Evolutionary conservation across 2,888 invertebrate genomes (phyloP), one percentile per base, ranked within the genome.

Genomic region (Nemapogon koenigi): DNA sequence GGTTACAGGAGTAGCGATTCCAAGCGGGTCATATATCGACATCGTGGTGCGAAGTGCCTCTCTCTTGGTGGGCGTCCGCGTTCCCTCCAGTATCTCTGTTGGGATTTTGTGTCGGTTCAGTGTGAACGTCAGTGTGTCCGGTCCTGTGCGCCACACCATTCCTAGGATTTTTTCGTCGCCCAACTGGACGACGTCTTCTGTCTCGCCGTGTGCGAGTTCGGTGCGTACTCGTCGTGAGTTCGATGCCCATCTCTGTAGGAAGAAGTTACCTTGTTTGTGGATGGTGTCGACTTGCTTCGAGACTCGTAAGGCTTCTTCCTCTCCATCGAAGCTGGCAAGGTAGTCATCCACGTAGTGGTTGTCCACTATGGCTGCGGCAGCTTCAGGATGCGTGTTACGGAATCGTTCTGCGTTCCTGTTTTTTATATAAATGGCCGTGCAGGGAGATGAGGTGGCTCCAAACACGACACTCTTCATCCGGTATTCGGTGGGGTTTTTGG

Each of bases 1-100:
- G 4, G 41, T 37, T 3, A 39, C 17, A 1, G 43, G 38, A 19
- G 37, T 31, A 7, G 37, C 40, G 4, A 33, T 25, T 10, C 41
- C 40, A 11, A 39, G 52, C 6, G 22, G 52, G 37, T 52, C 51
- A 37, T 47, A 55, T 2, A 53, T 28, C 1, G 52, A 50, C 54
- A 54, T 52, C 1, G 50, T 38, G 0, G 44, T 35, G 2, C 46
- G 39, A 6, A 51, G 37, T 13, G 43, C 31, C 27, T 48, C 42
- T 22, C 48, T 27, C 28, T 50, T 51, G 15, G 48, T 52, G 2
- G 49, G 48, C 30, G 30, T 11, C 17, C n/a, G n/a, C n/a, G 18
- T n/a, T 33, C 32, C 35, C 32, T 17, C 22, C 25, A 22, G 18
- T 16, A 25, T 25, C 19, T 35, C 19, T 8, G 14, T n/a, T 14